Conservation (phyloP, 2,113 vertebrate species). For the Puffinus mauretanicus region DNA sequence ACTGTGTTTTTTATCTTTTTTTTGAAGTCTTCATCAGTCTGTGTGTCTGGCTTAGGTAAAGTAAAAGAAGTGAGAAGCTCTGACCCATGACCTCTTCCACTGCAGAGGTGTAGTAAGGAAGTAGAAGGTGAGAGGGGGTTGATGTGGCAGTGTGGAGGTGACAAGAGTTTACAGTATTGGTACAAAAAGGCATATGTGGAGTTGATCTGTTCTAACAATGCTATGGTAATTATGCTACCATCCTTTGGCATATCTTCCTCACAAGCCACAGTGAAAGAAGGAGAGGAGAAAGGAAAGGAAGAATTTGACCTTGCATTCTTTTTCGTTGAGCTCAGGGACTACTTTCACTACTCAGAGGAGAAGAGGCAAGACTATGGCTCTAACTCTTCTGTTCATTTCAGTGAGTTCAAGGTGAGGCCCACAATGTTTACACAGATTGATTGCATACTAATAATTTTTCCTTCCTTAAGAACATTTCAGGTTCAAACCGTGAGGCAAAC, state of each 20-base stretch:
- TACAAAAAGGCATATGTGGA: background rate
- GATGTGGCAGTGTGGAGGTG: background rate
- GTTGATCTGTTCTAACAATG: background rate
- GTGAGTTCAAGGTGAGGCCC: background rate
- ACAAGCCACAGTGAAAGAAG: background rate
- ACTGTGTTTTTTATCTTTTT: background rate
- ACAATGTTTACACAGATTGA: background rate
- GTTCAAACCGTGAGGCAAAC: constrained; percentile 76
- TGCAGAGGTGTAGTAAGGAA: background rate
- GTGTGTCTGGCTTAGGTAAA: background rate
- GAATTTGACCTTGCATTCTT: background rate
- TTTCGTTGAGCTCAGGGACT: background rate
- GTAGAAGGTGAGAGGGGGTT: background rate
- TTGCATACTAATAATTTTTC: constrained; percentile 19
- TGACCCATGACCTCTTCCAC: background rate
- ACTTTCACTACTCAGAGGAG: background rate
- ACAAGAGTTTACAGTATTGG: background rate
- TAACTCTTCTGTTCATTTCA: background rate
- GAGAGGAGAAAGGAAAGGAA: background rate
- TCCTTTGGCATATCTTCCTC: background rate
- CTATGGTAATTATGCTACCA: background rate
- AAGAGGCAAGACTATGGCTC: background rate
- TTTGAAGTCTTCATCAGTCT: background rate
- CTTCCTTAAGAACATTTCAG: constrained; percentile 85
- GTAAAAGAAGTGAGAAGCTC: background rate